Evolutionary conservation across 1,140 invertebrate genomes (phyloP).

Genomic region (Pseudachorutes palmiensis): DNA sequence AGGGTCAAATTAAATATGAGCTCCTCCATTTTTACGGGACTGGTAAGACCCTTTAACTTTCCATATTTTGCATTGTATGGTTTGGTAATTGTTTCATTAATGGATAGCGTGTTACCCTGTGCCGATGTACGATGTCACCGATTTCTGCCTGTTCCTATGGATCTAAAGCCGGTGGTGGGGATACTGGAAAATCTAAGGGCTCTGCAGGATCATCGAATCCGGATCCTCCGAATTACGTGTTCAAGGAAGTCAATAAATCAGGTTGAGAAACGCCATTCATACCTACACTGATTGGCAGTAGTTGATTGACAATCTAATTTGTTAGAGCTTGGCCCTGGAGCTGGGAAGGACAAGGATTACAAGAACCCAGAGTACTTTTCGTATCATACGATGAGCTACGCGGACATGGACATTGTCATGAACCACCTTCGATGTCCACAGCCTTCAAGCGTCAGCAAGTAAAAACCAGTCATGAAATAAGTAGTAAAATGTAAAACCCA

Average conservation of each 20-base stretch:
- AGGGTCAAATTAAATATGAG: no score
- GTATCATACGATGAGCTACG: constrained; percentile 67
- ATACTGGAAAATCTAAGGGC: background rate
- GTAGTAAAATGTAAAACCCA: no score
- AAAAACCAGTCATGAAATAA: background rate
- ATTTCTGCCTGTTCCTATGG: background rate
- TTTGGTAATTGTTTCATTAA: background rate
- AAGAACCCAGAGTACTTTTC: constrained; percentile 81
- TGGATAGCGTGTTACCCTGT: background rate
- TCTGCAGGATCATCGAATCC: background rate
- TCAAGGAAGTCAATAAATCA: constrained; percentile 19
- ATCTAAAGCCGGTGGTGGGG: background rate
- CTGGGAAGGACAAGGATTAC: constrained; percentile 61
- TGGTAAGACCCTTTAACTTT: no score
- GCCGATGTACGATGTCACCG: background rate
- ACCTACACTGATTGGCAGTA: no score
- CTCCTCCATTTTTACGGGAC: no score
- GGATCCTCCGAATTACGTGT: constrained; percentile 26
- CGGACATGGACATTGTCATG: constrained; percentile 59
- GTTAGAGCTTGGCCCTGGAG: constrained; percentile 63
- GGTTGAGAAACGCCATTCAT: no score
- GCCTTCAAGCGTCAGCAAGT: constrained; percentile 19
- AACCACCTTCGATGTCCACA: constrained; percentile 27
- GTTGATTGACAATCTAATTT: no score
- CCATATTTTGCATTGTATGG: background rate